These are phyloP conservation scores for Enteromius unitaeniatus DNA, from an alignment of 2,797 vertebrate species.

Conservation along the genomic window DNA sequence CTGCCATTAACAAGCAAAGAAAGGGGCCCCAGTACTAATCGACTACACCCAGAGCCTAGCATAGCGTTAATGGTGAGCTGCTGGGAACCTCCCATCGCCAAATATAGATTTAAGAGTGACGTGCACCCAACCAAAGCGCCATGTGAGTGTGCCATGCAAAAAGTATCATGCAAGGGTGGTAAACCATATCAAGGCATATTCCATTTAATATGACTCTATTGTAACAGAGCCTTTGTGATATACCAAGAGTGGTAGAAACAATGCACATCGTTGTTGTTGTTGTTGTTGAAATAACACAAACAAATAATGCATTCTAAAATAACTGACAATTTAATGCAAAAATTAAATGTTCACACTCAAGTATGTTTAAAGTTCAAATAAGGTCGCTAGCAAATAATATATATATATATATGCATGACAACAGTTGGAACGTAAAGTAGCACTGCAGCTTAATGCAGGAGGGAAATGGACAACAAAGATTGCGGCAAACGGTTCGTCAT, in stretches of 20 bases:
- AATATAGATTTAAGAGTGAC: constrained; percentile 69
- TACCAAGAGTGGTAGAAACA: background rate
- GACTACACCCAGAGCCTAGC: constrained; percentile 58
- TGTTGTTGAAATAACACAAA: background rate
- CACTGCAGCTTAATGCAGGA: constrained; percentile 47
- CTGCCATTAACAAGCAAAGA: constrained; percentile 47
- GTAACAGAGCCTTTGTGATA: constrained; percentile 27
- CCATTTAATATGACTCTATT: constrained; percentile 57
- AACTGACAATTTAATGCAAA: background rate
- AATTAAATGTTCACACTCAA: background rate
- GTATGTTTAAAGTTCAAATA: constrained; percentile 24
- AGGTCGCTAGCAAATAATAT: constrained; percentile 2
- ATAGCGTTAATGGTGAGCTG: constrained; percentile 51
- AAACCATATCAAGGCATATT: constrained; percentile 70
- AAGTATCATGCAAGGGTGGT: constrained; percentile 53
- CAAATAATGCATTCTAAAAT: constrained; percentile 14
- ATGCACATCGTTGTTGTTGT: background rate
- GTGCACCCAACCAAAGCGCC: constrained; percentile 57
- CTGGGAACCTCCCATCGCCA: constrained; percentile 72
- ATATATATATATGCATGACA: background rate
- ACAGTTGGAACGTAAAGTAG: constrained; percentile 27
- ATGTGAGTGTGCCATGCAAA: constrained; percentile 64
- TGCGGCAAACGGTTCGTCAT: constrained; percentile 46
- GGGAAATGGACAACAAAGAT: constrained; percentile 42
- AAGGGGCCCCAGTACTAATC: constrained; percentile 59